A percentile compares a stretch with the other conserved stretches of the same genome.
Conservation (phyloP, 2,113 vertebrate genomes). For the Mormyrus lacerda region DNA sequence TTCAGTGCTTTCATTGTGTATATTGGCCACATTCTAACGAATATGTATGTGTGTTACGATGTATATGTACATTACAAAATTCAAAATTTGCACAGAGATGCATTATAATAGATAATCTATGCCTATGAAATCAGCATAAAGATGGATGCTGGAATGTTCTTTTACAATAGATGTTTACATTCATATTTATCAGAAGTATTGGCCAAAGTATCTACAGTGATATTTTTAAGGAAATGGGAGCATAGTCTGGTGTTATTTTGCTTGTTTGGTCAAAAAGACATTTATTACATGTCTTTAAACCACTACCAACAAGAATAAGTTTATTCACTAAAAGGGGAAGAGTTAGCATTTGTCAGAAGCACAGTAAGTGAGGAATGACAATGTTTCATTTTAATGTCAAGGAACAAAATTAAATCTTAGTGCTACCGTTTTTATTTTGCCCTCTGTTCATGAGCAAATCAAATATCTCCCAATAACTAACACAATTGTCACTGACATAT, state of each 20-base stretch:
- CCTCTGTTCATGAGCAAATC: conserved; percentile 14
- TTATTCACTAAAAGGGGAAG: neutral
- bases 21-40: neutral
- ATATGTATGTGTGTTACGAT: neutral
- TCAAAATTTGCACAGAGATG: neutral
- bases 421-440: neutral
- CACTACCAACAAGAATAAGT: neutral
- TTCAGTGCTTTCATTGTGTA: conserved; percentile 3
- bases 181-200: neutral
- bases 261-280: neutral
- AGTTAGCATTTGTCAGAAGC: neutral
- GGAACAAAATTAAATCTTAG: neutral
- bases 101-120: neutral
- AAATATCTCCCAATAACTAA: conserved; percentile 57
- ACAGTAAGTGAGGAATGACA: neutral
- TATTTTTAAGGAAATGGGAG: neutral
- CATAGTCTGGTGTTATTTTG: neutral
- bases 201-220: neutral
- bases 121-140: neutral
- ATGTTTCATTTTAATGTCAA: conserved; percentile 4
- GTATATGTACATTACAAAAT: conserved; percentile 7
- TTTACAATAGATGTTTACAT: neutral
- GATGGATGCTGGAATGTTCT: neutral
- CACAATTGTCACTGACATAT: conserved; percentile 50
- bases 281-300: neutral